These are phyloP conservation scores for Platichthys stellatus DNA, from an alignment of 2,113 vertebrate genomes.

Conservation along the genomic window DNA sequence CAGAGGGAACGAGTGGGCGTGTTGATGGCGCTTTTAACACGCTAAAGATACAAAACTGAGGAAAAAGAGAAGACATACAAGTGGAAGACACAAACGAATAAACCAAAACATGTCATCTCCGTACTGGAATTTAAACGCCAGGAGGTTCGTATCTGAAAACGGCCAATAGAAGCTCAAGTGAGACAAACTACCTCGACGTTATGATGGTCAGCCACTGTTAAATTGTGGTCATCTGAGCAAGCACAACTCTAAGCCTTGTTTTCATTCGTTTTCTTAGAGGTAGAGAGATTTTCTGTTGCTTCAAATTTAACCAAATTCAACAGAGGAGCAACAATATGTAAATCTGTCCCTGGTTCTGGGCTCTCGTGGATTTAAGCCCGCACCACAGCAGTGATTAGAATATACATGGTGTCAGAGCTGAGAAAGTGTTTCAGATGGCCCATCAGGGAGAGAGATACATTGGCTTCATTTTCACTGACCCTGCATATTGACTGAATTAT, in stretches of 20 bases:
- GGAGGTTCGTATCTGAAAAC: no score
- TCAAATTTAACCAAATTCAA: background rate
- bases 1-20: no score
- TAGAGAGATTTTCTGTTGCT: background rate
- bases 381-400: slow-evolving; percentile 10
- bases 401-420: slow-evolving; percentile 13
- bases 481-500: slow-evolving; percentile 20
- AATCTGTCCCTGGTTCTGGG: background rate
- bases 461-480: slow-evolving; percentile 31
- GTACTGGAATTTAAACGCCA: no score
- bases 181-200: background rate
- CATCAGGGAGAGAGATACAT: slow-evolving; percentile 17
- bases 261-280: background rate
- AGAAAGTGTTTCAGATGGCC: slow-evolving; percentile 7
- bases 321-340: background rate
- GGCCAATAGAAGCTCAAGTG: background rate
- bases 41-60: no score
- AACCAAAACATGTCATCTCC: no score
- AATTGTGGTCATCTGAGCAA: background rate
- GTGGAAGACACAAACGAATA: no score
- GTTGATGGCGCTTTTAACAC: no score
- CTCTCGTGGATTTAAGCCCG: background rate
- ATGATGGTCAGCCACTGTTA: background rate
- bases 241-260: background rate
- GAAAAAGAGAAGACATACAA: no score